Percentiles rank a stretch among this genome's conserved stretches.
phyloP scores from a whole-genome alignment of 2,113 vertebrate genomes.

The Oriolus oriolus region DNA sequence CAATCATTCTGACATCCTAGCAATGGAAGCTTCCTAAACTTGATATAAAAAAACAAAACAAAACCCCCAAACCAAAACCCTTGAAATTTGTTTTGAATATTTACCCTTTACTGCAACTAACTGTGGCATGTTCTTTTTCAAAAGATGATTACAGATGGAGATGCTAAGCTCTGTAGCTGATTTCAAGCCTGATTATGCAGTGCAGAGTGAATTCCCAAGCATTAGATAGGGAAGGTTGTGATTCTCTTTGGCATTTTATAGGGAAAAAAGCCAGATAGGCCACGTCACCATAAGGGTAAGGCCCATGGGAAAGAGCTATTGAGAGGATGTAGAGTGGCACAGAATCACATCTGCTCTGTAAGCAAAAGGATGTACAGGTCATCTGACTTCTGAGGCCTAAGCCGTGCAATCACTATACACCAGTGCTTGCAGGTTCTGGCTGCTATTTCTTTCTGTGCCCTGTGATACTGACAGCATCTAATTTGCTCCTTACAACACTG shows the following conservation, averaged over 20 bases:
- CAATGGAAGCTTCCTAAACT: not conserved
- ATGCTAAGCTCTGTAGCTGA: not conserved
- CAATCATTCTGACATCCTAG: not conserved
- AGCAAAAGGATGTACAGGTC: not conserved
- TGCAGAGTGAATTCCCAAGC: not conserved
- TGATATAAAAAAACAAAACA: not conserved
- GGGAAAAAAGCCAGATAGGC: not conserved
- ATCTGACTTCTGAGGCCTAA: not conserved
- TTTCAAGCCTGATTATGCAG: not conserved
- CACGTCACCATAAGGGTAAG: accelerated
- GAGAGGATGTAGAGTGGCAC: not conserved
- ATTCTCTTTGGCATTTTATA: not conserved
- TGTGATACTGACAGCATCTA: not conserved
- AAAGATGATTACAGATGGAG: not conserved
- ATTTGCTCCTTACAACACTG: not conserved
- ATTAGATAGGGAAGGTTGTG: not conserved
- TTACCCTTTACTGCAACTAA: not conserved
- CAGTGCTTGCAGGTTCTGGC: not conserved
- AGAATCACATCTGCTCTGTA: not conserved
- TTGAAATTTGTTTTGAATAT: not conserved
- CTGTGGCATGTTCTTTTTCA: not conserved
- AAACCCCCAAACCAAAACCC: accelerated
- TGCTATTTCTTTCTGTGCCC: not conserved
- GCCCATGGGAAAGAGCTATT: not conserved
- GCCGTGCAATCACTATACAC: not conserved